phyloP scores from a whole-genome alignment of 1,140 invertebrate species.

The Alviniconcha marisindica region DNA sequence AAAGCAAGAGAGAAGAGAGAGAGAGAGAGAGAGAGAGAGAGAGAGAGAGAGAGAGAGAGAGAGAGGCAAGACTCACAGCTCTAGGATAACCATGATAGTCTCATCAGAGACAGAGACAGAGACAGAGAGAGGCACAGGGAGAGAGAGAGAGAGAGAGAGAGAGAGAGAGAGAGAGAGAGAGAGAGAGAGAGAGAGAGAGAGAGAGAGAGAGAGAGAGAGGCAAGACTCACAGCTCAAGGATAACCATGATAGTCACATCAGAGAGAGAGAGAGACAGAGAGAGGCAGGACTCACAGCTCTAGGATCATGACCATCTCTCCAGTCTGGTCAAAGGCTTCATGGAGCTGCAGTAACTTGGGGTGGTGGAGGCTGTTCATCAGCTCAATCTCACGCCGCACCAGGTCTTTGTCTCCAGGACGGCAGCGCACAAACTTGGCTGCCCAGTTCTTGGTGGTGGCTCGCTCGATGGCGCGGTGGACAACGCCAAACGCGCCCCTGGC shows the following conservation, averaged over 20 bases:
- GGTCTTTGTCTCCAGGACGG: slow-evolving; percentile 94
- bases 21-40: no score
- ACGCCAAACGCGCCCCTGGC: slow-evolving; percentile 95
- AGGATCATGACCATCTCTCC: slow-evolving; percentile 99
- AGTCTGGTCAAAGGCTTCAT: slow-evolving; percentile 99
- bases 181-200: no score
- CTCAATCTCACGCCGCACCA: slow-evolving; percentile 98
- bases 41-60: no score
- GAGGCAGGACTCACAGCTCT: slow-evolving; percentile 89
- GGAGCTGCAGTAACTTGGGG: slow-evolving; percentile 96
- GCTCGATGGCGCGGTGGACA: slow-evolving; percentile 96
- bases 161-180: no score
- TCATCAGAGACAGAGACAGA: neutral
- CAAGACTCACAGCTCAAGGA: no score
- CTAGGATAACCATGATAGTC: no score
- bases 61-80: no score
- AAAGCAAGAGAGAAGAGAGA: no score
- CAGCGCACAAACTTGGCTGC: slow-evolving; percentile 99
- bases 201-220: no score
- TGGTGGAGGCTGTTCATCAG: slow-evolving; percentile 99
- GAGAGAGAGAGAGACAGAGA: no score
- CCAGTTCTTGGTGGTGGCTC: slow-evolving; percentile 96
- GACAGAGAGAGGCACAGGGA: neutral
- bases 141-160: neutral
- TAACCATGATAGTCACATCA: no score